A percentile compares a stretch with the other conserved stretches of the same genome.
Evolutionary conservation across 2,888 invertebrate genomes (phyloP).

Genomic region (Hemicrepidius hirtus): DNA sequence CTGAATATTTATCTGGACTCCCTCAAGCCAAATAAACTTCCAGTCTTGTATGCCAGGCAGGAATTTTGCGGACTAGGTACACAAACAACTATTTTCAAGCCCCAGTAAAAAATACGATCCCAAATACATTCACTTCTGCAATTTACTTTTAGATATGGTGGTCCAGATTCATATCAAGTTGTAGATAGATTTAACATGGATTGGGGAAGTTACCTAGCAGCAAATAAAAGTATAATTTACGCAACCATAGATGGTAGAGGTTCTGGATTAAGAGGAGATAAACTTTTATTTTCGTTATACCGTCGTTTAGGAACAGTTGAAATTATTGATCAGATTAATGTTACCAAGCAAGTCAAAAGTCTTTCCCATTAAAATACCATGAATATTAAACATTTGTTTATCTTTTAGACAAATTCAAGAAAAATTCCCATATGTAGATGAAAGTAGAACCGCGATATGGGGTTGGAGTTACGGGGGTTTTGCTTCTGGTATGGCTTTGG

Average conservation of each 20-base stretch:
- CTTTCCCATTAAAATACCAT: neutral
- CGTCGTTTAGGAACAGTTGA: conserved; percentile 91
- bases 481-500: conserved; percentile 90
- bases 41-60: too few relatives aligned
- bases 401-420: conserved; percentile 75
- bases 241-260: conserved; percentile 94
- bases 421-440: conserved; percentile 83
- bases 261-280: conserved; percentile 89
- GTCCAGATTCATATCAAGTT: conserved; percentile 92
- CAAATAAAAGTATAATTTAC: conserved; percentile 89
- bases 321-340: conserved; percentile 92
- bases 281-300: conserved; percentile 88
- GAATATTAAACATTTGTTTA: conserved; percentile 17
- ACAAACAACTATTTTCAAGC: too few relatives aligned
- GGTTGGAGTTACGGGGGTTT: conserved; percentile 99
- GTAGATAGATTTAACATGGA: conserved; percentile 87
- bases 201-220: conserved; percentile 92
- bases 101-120: too few relatives aligned
- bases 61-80: too few relatives aligned
- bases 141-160: conserved; percentile 86
- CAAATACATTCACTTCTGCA: too few relatives aligned
- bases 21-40: too few relatives aligned
- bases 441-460: conserved; percentile 92
- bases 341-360: conserved; percentile 78
- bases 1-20: too few relatives aligned